phyloP scores from a whole-genome alignment of 2,113 vertebrate genomes.

The Perccottus glenii region DNA sequence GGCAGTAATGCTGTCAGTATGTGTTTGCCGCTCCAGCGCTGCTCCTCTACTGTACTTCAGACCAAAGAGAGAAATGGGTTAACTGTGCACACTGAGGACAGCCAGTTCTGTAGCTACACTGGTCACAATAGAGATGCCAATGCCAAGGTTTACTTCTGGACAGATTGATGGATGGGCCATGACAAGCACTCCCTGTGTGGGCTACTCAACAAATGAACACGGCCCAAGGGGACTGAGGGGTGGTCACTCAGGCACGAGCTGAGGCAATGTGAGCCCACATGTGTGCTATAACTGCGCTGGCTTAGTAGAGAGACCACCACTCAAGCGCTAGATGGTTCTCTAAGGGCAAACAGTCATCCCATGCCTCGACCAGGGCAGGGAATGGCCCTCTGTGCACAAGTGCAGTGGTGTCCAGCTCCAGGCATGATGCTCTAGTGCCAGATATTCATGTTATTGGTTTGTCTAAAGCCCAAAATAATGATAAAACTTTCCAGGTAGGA shows the following conservation, averaged over 20 bases:
- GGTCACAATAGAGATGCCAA: slow-evolving; percentile 15
- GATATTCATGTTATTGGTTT: too few species aligned
- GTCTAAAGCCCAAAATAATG: too few species aligned
- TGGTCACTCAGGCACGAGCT: slow-evolving; percentile 53
- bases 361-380: slow-evolving; percentile 11
- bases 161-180: slow-evolving; percentile 32
- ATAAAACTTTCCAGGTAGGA: too few species aligned
- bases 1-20: slow-evolving; percentile 56
- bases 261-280: slow-evolving; percentile 41
- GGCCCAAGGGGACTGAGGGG: slow-evolving; percentile 19
- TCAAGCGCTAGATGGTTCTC: slow-evolving; percentile 1
- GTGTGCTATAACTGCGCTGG: slow-evolving; percentile 34
- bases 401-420: slow-evolving; percentile 7
- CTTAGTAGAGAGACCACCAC: neutral
- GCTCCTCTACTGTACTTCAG: slow-evolving; percentile 38
- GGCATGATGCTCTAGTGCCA: slow-evolving; percentile 11
- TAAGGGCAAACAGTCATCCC: slow-evolving; percentile 27
- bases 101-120: neutral
- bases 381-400: slow-evolving; percentile 3
- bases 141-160: slow-evolving; percentile 12
- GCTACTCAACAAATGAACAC: slow-evolving; percentile 12
- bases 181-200: slow-evolving; percentile 24
- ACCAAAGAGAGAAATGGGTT: slow-evolving; percentile 5
- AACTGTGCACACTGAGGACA: slow-evolving; percentile 1
- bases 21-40: slow-evolving; percentile 53